Base-by-base conservation (phyloP, 2,797 vertebrate species). In the Crenichthys baileyi region DNA sequence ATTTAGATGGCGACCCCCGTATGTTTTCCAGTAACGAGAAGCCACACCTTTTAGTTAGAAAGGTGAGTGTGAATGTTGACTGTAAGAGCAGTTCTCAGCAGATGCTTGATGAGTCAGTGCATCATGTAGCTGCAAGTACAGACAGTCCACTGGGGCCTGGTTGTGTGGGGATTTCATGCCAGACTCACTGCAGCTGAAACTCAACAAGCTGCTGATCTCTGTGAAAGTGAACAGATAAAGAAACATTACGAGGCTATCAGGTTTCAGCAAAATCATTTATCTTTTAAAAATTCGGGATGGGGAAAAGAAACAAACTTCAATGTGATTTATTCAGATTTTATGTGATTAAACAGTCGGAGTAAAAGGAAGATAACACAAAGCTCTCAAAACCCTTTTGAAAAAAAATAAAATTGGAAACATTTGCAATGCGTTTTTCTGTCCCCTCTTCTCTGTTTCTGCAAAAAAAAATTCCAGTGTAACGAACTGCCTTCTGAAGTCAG, bases 101-200 rank as follows among this genome's bases (percentile, higher is more conserved):
- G 73, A 70, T 24, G 13, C n/a, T 56, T 58, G 72, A 68, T 90
- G 90, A 90, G 84, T 90, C 86, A 80, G 78, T 72, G 79, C 44
- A 46, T 85, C 79, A 75, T 79, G 92, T 91, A 85, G 75, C 90
- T 92, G 87, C 92, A 92, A 84, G 91, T 87, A 85, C 81, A 91
- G 86, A 55, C 84, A 72, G 79, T 70, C 83, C 75, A 83, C 46
- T 53, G 65, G 58, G 85, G 80, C 79, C 76, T 65, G 75, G 82
- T 84, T 87, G 75, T 78, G 48, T 80, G 77, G 67, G 83, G 90
- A 91, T 82, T 77, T 80, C 26, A 7, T 81, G 85, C 79, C 85
- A 87, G 75, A 89, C 70, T 72, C 70, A 65, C 65, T 83, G 11
- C 73, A 73, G 78, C 72, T 81, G 72, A 85, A 85, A 84, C 78